Conservation (phyloP, 1,140 invertebrate genomes). For the Brachystomella parvula region DNA sequence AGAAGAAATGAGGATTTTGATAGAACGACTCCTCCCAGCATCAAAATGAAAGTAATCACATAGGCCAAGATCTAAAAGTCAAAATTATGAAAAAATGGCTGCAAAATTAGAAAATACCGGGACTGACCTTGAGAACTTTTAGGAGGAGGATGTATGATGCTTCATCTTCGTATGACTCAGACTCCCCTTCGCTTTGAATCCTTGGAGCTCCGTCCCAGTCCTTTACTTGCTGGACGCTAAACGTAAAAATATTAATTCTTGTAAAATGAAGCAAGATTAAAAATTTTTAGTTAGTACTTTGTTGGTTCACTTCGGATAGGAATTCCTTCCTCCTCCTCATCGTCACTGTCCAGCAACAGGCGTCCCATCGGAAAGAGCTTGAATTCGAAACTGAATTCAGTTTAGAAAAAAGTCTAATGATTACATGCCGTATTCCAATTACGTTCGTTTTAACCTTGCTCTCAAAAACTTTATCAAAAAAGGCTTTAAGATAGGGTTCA, state of each 20-base stretch:
- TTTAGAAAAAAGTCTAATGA: too few relatives aligned
- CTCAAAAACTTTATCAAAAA: too few relatives aligned
- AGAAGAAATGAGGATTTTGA: slow-evolving; percentile 43
- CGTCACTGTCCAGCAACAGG: neutral
- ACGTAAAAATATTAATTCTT: neutral
- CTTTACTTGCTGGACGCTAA: neutral
- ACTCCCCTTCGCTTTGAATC: neutral
- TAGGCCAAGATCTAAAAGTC: slow-evolving; percentile 40
- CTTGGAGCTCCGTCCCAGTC: neutral
- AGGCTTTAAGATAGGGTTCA: too few relatives aligned
- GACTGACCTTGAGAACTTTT: slow-evolving; percentile 5
- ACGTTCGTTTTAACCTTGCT: too few relatives aligned
- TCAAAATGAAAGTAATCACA: slow-evolving; percentile 42
- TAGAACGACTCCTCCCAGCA: slow-evolving; percentile 41
- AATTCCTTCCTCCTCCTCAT: neutral
- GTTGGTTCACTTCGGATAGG: neutral
- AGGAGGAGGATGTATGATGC: neutral
- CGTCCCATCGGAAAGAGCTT: neutral
- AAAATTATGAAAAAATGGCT: neutral
- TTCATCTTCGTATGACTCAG: neutral
- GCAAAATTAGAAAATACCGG: neutral
- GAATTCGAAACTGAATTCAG: too few relatives aligned
- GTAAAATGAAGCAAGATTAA: neutral
- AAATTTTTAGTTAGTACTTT: neutral
- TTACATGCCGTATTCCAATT: too few relatives aligned